These are phyloP conservation scores for Falco novaeseelandiae DNA, from an alignment of 2,797 vertebrate species.

Conservation along the genomic window DNA sequence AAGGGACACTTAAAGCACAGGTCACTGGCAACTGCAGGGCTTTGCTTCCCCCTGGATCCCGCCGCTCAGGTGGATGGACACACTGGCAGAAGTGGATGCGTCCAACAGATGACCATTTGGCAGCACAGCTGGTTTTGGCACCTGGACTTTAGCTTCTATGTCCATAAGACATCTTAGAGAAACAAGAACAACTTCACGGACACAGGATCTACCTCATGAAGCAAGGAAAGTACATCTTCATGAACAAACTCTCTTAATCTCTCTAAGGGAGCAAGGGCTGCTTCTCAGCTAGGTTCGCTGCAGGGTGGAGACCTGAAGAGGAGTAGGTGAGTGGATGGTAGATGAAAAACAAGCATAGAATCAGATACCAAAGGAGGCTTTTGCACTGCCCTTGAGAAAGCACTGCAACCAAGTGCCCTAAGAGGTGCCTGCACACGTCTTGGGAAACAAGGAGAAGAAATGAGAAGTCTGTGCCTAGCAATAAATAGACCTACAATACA, in stretches of 20 bases:
- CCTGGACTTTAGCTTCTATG: not conserved
- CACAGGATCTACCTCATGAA: not conserved
- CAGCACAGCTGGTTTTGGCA: not conserved
- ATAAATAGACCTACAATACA: not conserved
- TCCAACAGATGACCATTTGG: not conserved
- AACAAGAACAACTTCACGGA: not conserved
- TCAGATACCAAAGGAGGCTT: not conserved
- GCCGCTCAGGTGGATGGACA: not conserved
- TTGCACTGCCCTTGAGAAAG: not conserved
- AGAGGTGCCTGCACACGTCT: not conserved
- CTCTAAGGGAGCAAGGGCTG: not conserved
- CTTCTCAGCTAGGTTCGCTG: not conserved
- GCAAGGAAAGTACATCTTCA: not conserved
- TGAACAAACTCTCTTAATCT: not conserved
- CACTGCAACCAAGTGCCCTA: not conserved
- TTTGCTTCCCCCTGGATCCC: not conserved
- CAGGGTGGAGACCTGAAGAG: not conserved
- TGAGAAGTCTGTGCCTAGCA: not conserved
- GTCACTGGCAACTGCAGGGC: not conserved
- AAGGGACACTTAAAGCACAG: not conserved
- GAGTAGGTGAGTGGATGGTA: fast-evolving
- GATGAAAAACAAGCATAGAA: not conserved
- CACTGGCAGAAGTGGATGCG: not conserved
- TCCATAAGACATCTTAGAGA: not conserved
- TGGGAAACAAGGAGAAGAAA: not conserved